These are phyloP conservation scores for Calephelis virginiensis DNA, from an alignment of 1,140 invertebrate species.

Conservation along the genomic window DNA sequence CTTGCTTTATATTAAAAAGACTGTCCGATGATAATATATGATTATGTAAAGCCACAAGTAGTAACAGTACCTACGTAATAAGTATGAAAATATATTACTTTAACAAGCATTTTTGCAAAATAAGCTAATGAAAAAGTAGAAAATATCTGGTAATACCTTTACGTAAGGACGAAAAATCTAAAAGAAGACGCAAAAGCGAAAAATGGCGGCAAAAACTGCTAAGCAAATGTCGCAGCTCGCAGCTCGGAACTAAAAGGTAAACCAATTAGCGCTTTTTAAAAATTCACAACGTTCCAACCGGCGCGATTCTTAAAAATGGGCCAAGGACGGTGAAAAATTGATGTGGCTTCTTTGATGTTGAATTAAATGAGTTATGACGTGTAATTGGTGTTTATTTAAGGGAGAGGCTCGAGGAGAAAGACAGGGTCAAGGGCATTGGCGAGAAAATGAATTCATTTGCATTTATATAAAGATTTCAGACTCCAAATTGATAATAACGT, in stretches of 20 bases:
- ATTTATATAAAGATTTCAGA: no score
- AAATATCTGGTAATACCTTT: no score
- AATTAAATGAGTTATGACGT: constrained; percentile 8
- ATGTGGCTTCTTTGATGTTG: not conserved
- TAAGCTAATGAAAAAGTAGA: no score
- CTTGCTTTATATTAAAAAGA: no score
- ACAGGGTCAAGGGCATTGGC: not conserved
- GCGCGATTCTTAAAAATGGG: constrained; percentile 29
- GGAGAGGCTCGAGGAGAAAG: not conserved
- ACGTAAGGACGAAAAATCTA: not conserved
- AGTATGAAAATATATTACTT: no score
- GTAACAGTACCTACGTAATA: no score
- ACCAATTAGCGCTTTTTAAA: constrained; percentile 47
- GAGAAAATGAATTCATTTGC: not conserved
- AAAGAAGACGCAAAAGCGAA: not conserved
- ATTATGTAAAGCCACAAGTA: no score
- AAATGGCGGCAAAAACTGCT: constrained; percentile 16
- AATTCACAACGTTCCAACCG: constrained; percentile 38
- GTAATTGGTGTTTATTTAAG: constrained; percentile 8
- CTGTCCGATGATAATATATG: no score
- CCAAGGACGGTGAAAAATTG: constrained; percentile 13
- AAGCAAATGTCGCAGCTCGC: not conserved
- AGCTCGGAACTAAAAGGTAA: constrained; percentile 34
- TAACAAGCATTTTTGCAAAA: no score
- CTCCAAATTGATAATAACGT: no score